Conservation (phyloP, 2,888 invertebrate species). For the Himalopsyche tibetana region DNA sequence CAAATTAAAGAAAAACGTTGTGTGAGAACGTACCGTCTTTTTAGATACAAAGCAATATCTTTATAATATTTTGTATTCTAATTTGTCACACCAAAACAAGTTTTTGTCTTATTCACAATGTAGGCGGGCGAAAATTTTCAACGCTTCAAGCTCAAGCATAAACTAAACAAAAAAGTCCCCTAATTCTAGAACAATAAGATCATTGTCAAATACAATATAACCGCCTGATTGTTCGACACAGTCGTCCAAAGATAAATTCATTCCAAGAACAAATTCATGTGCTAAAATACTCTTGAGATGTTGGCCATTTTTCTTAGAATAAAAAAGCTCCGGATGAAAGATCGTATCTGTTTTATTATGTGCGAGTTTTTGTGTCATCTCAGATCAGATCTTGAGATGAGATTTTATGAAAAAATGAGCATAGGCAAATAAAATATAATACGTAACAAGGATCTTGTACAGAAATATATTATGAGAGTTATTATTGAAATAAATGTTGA, state of each 20-base stretch:
- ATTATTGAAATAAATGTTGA: too few species aligned
- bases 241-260: slow-evolving; percentile 16
- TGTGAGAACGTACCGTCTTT: too few species aligned
- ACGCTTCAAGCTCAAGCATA: background rate
- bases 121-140: slow-evolving; percentile 5
- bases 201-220: background rate
- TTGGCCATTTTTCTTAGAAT: slow-evolving; percentile 19
- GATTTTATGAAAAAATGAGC: background rate
- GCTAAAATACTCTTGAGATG: slow-evolving; percentile 11
- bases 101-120: background rate
- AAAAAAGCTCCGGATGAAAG: background rate
- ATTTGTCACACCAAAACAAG: slow-evolving; percentile 18
- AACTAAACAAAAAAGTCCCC: slow-evolving; percentile 10
- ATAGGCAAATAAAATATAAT: slow-evolving; percentile 14
- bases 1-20: too few species aligned
- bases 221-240: background rate
- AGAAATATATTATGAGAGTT: too few species aligned
- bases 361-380: slow-evolving; percentile 14
- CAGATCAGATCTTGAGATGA: slow-evolving; percentile 4
- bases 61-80: background rate
- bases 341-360: slow-evolving; percentile 24
- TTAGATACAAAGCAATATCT: background rate
- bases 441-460: background rate
- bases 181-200: slow-evolving; percentile 6
- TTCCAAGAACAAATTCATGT: slow-evolving; percentile 14